These are phyloP conservation scores for Pectinophora gossypiella DNA, from an alignment of 1,140 invertebrate genomes.

Conservation along the genomic window DNA sequence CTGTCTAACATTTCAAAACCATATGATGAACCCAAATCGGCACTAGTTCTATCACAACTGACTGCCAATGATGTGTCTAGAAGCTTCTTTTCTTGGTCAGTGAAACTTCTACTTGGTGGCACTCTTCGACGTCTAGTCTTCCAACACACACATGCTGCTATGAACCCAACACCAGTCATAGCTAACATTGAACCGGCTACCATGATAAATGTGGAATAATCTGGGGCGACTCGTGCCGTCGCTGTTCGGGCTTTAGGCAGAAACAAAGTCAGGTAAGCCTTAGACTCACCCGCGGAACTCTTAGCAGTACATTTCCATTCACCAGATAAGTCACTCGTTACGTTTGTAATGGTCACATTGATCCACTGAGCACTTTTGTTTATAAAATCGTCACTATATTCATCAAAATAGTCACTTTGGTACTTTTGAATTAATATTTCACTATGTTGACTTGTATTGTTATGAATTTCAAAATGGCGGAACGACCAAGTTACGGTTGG, in stretches of 20 bases:
- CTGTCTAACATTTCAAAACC: conserved; percentile 76
- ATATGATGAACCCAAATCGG: conserved; percentile 73
- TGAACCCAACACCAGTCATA: conserved; percentile 51
- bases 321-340: conserved; percentile 63
- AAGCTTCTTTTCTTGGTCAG: conserved; percentile 90
- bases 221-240: conserved; percentile 50
- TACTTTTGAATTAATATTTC: conserved; percentile 44
- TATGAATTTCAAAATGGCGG: conserved; percentile 75
- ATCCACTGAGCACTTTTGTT: conserved; percentile 66
- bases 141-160: conserved; percentile 57
- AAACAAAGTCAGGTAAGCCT: conserved; percentile 54
- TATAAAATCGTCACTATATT: conserved; percentile 48
- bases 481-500: conserved; percentile 88
- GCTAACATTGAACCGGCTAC: conserved; percentile 51
- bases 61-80: conserved; percentile 85
- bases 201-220: conserved; percentile 62
- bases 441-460: conserved; percentile 42
- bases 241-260: conserved; percentile 57
- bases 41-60: conserved; percentile 79
- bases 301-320: conserved; percentile 68
- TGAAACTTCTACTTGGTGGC: conserved; percentile 85
- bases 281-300: conserved; percentile 54
- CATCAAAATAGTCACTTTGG: conserved; percentile 38
- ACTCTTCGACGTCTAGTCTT: conserved; percentile 75
- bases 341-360: conserved; percentile 64